A percentile compares a stretch with the other conserved stretches of the same genome.
phyloP scores from a whole-genome alignment of 2,888 invertebrate species.

The Scaptodrosophila latifasciaeformis region DNA sequence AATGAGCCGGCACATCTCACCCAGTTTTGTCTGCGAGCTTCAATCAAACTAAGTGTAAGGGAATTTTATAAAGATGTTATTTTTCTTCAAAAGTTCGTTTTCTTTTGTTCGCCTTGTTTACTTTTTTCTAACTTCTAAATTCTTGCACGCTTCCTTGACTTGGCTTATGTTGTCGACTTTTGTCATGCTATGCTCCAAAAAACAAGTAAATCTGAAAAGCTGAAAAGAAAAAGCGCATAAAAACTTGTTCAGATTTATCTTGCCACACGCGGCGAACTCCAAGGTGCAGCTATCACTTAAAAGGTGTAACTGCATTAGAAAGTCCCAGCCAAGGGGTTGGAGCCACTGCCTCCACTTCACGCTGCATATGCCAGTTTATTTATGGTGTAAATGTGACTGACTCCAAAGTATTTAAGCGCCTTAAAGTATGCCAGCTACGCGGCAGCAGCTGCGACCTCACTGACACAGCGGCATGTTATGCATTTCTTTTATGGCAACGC shows the following conservation, averaged over 20 bases:
- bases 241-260: slow-evolving; percentile 68
- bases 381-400: slow-evolving; percentile 50
- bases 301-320: slow-evolving; percentile 48
- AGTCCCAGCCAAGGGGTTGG: slow-evolving; percentile 9
- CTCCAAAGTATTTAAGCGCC: slow-evolving; percentile 53
- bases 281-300: slow-evolving; percentile 20
- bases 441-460: slow-evolving; percentile 13
- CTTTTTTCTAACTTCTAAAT: slow-evolving; percentile 33
- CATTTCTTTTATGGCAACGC: too few species aligned
- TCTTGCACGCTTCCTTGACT: slow-evolving; percentile 21
- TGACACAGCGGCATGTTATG: too few species aligned
- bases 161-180: slow-evolving; percentile 57
- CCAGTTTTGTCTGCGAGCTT: slow-evolving; percentile 17
- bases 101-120: slow-evolving; percentile 44
- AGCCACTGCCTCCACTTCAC: slow-evolving; percentile 29
- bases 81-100: too few species aligned
- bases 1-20: slow-evolving; percentile 40
- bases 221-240: slow-evolving; percentile 45
- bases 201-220: neutral
- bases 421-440: slow-evolving; percentile 48
- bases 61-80: too few species aligned
- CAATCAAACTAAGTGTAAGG: slow-evolving; percentile 38
- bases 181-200: slow-evolving; percentile 33
- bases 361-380: slow-evolving; percentile 62
- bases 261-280: slow-evolving; percentile 51